Conservation (phyloP, 2,888 invertebrate species). For the Chrysomela aeneicollis region DNA sequence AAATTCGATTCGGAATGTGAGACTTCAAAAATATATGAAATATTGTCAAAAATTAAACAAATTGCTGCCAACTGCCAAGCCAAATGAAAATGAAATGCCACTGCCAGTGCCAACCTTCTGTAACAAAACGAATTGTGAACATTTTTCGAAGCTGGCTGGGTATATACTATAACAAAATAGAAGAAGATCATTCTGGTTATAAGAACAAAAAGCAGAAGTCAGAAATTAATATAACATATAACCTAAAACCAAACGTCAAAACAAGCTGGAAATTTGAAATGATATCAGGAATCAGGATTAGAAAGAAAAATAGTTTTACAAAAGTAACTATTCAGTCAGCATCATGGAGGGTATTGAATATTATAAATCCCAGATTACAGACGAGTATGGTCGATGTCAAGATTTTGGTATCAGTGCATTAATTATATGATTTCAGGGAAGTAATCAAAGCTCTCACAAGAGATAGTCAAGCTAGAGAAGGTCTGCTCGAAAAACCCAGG, state of each 20-base stretch:
- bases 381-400: conserved; percentile 33
- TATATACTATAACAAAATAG: too few species aligned
- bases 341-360: conserved; percentile 29
- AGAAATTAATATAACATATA: too few species aligned
- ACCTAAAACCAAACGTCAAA: not conserved
- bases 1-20: not conserved
- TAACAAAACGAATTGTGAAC: too few species aligned
- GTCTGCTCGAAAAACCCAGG: conserved; percentile 38
- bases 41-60: conserved; percentile 23
- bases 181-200: too few species aligned
- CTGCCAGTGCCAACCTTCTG: not conserved
- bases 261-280: too few species aligned
- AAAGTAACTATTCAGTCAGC: too few species aligned
- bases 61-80: conserved; percentile 19
- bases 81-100: not conserved
- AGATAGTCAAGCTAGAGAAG: conserved; percentile 45
- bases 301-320: too few species aligned
- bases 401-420: not conserved
- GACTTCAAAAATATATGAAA: too few species aligned
- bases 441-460: conserved; percentile 44
- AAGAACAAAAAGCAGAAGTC: too few species aligned
- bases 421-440: conserved; percentile 37
- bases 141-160: too few species aligned
- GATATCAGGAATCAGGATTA: too few species aligned
- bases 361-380: conserved; percentile 41